Conservation (phyloP, 2,888 invertebrate species). For the Noctua comes region DNA sequence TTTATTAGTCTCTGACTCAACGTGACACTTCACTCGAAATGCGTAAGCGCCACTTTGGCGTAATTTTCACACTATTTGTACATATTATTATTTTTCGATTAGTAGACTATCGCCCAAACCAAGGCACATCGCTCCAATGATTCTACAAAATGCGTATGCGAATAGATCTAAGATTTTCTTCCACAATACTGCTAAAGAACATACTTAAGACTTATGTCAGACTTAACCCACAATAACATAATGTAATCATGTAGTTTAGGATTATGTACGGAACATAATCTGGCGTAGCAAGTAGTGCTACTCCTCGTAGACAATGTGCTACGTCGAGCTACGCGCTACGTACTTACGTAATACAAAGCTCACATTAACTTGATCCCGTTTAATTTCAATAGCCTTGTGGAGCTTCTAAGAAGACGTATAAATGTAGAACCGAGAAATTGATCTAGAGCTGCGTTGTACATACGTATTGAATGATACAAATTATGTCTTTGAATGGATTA, state of each 20-base stretch:
- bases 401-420: slow-evolving; percentile 32
- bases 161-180: not conserved
- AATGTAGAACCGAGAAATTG: slow-evolving; percentile 37
- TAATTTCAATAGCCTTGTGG: slow-evolving; percentile 48
- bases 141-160: not conserved
- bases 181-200: not conserved
- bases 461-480: not conserved
- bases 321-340: slow-evolving; percentile 46
- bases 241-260: slow-evolving; percentile 11
- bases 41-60: not conserved
- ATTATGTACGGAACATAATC: slow-evolving; percentile 29
- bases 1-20: not conserved
- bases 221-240: not conserved
- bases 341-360: slow-evolving; percentile 31
- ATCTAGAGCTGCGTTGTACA: slow-evolving; percentile 11
- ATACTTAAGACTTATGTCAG: not conserved
- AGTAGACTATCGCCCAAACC: not conserved
- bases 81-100: not conserved
- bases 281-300: slow-evolving; percentile 43
- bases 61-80: not conserved
- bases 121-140: not conserved
- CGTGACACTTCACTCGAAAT: not conserved
- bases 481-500: slow-evolving; percentile 2
- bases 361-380: slow-evolving; percentile 51
- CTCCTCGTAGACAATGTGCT: slow-evolving; percentile 54